Conservation (phyloP, 2,888 invertebrate species). For the Hofmannophila pseudospretella region DNA sequence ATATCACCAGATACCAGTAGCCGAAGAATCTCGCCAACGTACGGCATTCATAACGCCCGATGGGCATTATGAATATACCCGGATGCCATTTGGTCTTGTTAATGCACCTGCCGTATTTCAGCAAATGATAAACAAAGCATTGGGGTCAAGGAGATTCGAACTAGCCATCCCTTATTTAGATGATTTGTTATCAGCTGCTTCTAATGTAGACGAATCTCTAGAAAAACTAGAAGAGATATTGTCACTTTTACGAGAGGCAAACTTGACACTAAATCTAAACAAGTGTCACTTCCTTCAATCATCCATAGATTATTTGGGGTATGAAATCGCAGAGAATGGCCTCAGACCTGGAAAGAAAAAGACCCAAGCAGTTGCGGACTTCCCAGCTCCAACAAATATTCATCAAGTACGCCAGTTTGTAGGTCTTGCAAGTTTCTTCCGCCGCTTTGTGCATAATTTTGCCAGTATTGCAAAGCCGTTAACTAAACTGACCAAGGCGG, state of each 20-base stretch:
- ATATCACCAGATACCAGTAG: slow-evolving; percentile 28
- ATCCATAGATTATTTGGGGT: slow-evolving; percentile 1
- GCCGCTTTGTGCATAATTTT: slow-evolving; percentile 20
- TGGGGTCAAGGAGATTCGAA: background rate
- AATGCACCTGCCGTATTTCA: slow-evolving; percentile 29
- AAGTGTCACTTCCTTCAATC: slow-evolving; percentile 4
- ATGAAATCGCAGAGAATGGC: slow-evolving; percentile 7
- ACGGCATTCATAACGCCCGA: slow-evolving; percentile 33
- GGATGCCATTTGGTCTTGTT: slow-evolving; percentile 19
- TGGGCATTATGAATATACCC: slow-evolving; percentile 28
- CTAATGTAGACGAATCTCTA: background rate
- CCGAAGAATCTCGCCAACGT: slow-evolving; percentile 20
- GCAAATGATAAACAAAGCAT: slow-evolving; percentile 17
- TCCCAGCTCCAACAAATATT: slow-evolving; percentile 16
- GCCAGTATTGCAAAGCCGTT: slow-evolving; percentile 6
- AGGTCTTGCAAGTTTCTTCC: slow-evolving; percentile 21
- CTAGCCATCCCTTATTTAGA: slow-evolving; percentile 7
- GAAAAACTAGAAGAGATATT: background rate
- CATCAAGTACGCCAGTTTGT: slow-evolving; percentile 26
- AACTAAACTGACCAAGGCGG: slow-evolving; percentile 4
- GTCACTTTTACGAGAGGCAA: background rate
- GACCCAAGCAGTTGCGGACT: slow-evolving; percentile 19
- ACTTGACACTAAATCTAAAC: slow-evolving; percentile 1
- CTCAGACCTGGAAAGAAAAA: slow-evolving; percentile 8
- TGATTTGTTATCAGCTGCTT: slow-evolving; percentile 3